Conservation (phyloP, 2,113 vertebrate genomes). For the Raphicerus campestris region DNA sequence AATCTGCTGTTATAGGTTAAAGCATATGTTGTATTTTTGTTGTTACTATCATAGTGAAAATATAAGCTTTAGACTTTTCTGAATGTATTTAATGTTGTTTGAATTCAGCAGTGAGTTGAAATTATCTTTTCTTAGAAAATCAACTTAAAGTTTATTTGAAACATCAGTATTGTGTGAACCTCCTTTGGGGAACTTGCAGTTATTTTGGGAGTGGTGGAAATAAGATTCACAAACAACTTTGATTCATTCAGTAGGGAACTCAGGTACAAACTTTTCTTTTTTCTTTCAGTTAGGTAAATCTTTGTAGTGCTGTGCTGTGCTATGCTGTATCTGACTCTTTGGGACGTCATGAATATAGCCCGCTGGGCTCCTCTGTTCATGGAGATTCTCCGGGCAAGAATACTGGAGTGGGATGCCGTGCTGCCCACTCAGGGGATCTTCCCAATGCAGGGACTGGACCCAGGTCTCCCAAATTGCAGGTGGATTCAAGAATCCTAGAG, state of each 20-base stretch:
- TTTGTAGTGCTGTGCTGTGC: background rate
- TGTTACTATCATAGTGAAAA: background rate
- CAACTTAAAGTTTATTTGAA: background rate
- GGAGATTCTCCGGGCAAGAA: background rate
- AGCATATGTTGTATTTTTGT: background rate
- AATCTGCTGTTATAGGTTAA: background rate
- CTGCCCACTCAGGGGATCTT: background rate
- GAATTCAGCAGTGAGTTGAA: background rate
- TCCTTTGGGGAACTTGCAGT: background rate
- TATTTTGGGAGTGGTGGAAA: background rate
- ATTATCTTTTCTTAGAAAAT: background rate
- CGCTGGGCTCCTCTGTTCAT: background rate
- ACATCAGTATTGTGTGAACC: background rate
- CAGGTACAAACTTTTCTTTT: background rate
- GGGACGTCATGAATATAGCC: background rate
- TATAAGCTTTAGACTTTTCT: background rate
- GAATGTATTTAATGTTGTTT: background rate
- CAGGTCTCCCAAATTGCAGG: background rate
- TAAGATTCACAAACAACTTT: background rate
- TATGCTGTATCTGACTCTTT: background rate
- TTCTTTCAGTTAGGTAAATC: background rate
- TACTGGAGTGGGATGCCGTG: background rate
- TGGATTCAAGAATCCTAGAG: background rate
- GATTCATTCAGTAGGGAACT: background rate
- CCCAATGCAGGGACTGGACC: background rate